Evolutionary conservation across 2,113 vertebrate species (phyloP).

Genomic region (Herpailurus yagouaroundi): DNA sequence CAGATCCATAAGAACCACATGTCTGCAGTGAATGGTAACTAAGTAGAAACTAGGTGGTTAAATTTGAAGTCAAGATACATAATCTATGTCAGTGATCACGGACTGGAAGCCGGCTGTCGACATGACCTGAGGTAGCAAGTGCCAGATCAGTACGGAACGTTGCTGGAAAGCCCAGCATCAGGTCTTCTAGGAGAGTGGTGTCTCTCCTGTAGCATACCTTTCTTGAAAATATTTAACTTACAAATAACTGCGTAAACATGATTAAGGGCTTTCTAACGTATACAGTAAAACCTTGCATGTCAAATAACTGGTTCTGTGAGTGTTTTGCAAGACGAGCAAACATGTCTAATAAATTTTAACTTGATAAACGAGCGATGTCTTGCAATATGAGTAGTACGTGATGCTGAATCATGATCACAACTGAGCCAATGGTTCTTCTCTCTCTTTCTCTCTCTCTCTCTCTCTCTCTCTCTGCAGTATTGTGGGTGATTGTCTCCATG

Average conservation of each 20-base stretch:
- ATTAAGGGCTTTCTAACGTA: background rate
- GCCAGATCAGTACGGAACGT: background rate
- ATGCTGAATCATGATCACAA: no score
- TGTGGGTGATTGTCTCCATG: no score
- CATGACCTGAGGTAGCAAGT: background rate
- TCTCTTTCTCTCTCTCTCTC: no score
- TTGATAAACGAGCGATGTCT: no score
- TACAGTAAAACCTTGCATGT: no score
- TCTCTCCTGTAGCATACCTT: background rate
- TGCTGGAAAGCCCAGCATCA: background rate
- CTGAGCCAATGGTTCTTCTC: no score
- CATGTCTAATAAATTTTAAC: no score
- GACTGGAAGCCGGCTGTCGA: background rate
- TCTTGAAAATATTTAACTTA: background rate
- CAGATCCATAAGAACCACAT: background rate
- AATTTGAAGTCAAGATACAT: background rate
- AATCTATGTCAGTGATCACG: background rate
- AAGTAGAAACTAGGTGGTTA: background rate
- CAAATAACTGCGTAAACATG: background rate
- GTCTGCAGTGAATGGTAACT: background rate
- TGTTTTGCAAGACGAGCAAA: no score
- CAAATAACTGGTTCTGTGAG: no score
- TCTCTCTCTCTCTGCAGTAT: no score
- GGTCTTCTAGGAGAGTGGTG: background rate
- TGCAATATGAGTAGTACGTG: no score